phyloP scores from a whole-genome alignment of 2,797 vertebrate species.

The Hozukius guyotensis region DNA sequence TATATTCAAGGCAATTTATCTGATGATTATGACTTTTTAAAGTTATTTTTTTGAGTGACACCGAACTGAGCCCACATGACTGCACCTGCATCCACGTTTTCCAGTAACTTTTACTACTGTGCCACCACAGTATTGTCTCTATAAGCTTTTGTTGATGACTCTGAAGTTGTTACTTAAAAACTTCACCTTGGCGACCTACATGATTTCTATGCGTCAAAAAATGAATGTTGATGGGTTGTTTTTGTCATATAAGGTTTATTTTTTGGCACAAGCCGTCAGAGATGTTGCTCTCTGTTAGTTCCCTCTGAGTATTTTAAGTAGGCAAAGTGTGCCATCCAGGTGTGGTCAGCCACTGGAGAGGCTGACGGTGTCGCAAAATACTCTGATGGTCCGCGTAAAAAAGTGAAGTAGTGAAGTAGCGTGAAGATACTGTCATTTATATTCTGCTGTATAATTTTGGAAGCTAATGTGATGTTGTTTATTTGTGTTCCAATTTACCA shows the following conservation, averaged over 20 bases:
- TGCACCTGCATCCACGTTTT: not conserved
- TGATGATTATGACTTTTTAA: not conserved
- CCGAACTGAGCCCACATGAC: not conserved
- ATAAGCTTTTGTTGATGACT: not conserved
- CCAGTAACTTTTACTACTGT: not conserved
- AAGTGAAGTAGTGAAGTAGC: constrained; percentile 1
- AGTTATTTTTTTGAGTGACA: not conserved
- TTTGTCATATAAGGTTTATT: not conserved
- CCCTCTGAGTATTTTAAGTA: not conserved
- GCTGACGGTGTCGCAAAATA: not conserved
- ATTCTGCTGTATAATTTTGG: not conserved
- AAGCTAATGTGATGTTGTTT: not conserved
- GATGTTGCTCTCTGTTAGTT: not conserved
- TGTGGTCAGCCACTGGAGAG: constrained; percentile 39
- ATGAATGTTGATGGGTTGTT: not conserved
- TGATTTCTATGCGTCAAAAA: not conserved
- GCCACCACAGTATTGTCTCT: not conserved
- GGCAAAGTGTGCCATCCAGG: constrained; percentile 31
- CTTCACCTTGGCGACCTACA: not conserved
- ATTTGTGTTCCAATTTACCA: not conserved
- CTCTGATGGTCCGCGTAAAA: constrained; percentile 69
- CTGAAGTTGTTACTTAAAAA: not conserved
- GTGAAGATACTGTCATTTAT: not conserved
- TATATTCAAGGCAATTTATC: not conserved
- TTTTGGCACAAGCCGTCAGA: not conserved